Percentiles rank a stretch among this genome's conserved stretches.
phyloP scores from a whole-genome alignment of 2,888 invertebrate species.

The Lycophotia porphyrea region DNA sequence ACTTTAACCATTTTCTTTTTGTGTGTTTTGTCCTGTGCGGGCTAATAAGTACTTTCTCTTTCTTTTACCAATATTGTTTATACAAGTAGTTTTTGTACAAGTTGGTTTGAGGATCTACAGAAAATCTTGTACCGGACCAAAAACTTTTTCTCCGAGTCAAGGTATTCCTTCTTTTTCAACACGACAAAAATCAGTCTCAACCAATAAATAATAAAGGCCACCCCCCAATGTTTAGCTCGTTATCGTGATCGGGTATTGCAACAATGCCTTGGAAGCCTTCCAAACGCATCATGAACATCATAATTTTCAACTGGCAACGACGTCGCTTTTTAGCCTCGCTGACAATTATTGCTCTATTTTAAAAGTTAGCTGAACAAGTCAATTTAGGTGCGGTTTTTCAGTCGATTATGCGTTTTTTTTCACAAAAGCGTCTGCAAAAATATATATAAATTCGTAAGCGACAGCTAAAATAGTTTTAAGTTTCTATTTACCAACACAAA shows the following conservation, averaged over 20 bases:
- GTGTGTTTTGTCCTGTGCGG: no score
- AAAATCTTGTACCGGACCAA: neutral
- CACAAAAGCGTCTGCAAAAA: neutral
- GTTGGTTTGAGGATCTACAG: no score
- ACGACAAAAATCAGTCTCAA: slow-evolving; percentile 8
- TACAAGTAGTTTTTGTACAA: no score
- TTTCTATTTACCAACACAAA: neutral
- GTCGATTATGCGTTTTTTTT: neutral
- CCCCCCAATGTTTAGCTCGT: slow-evolving; percentile 33
- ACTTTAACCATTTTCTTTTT: no score
- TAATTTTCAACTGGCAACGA: slow-evolving; percentile 61
- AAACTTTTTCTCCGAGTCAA: neutral
- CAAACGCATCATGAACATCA: slow-evolving; percentile 67
- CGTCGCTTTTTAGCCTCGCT: slow-evolving; percentile 33
- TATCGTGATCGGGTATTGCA: slow-evolving; percentile 60
- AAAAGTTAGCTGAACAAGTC: slow-evolving; percentile 21
- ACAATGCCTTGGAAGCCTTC: slow-evolving; percentile 69
- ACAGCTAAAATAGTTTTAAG: no score
- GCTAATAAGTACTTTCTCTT: no score
- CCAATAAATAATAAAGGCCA: slow-evolving; percentile 42
- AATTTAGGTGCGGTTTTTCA: neutral
- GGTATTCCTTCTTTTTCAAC: neutral
- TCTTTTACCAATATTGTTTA: no score
- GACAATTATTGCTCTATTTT: slow-evolving; percentile 41
- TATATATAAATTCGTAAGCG: no score